A percentile compares a stretch with the other conserved stretches of the same genome.
phyloP scores from a whole-genome alignment of 92 coral and sea anemone species.

The Umimayanthus chanpuru region DNA sequence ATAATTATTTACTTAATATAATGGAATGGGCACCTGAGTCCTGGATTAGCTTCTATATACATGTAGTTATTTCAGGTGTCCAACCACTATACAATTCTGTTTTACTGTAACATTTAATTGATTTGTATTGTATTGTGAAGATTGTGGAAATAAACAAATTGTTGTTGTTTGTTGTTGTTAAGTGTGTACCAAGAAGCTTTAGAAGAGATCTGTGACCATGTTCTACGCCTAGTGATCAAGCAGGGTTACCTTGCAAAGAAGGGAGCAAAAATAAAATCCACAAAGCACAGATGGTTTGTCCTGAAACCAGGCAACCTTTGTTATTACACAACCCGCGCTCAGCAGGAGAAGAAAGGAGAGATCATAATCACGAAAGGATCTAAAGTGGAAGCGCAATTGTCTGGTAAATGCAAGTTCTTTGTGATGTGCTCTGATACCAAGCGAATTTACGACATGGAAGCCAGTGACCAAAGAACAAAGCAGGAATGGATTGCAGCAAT shows the following conservation, averaged over 20 bases:
- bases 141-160: too few species aligned
- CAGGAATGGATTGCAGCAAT: constrained; percentile 93
- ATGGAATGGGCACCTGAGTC: too few species aligned
- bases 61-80: too few species aligned
- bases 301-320: constrained; percentile 82
- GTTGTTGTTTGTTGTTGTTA: too few species aligned
- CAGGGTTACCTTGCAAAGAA: constrained; percentile 93
- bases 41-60: too few species aligned
- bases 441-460: constrained; percentile 78
- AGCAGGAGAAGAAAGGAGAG: constrained; percentile 87
- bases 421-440: constrained; percentile 78
- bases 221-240: constrained; percentile 75
- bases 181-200: constrained; percentile 88
- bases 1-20: too few species aligned
- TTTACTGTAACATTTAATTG: too few species aligned
- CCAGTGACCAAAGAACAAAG: constrained; percentile 84
- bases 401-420: constrained; percentile 74
- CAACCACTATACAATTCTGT: too few species aligned
- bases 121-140: too few species aligned
- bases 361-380: constrained; percentile 68
- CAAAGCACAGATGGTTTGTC: constrained; percentile 90
- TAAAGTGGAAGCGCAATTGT: constrained; percentile 69
- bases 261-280: constrained; percentile 87
- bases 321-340: constrained; percentile 71
- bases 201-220: constrained; percentile 82